Evolutionary conservation across 2,888 invertebrate genomes (phyloP), one percentile per base, ranked within the genome.

Genomic region (Sturmia bella): DNA sequence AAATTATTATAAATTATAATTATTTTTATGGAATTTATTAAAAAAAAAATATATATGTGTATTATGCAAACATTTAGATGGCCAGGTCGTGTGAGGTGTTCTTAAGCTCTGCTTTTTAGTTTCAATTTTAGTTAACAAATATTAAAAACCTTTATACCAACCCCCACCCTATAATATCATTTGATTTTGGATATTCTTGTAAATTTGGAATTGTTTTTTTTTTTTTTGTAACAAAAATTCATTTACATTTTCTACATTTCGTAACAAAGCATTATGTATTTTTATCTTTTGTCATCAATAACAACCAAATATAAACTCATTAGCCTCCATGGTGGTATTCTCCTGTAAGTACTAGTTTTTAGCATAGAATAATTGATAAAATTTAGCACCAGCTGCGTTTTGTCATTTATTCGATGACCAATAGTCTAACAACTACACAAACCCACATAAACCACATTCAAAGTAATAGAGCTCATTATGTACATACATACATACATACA

Each of bases 291-390:
- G 74, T 78, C 69, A 82, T 43, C 73, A 69, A 73, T 50, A 81
- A 43, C 59, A 75, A 75, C 52, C 24, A 75, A 86, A 87, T 88
- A 86, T 85, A 84, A 32, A 85, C 85, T 86, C 88, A 87, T 88
- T 89, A 97, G 97, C 97, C 97, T 90, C 94, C 95, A 88, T 97
- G 96, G 96, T 97, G 96, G 97, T 97, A 97, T 92, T 95, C 95
- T 91, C 96, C 96, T 91, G 97, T 97, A 93, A 96, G 96, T 95
- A 93, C 88, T 87, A 86, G 86, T 66, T 24, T 75, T 80, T 73
- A 74, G 74, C 43, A 27, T 57, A 13, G 19, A 39, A 48, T 66
- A 74, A 59, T 12, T 59, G 57, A 27, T 32, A 56, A 17, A 64
- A 66, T 39, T 37, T 21, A 21, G 24, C 39, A 50, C 3, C 57